These are phyloP conservation scores for Drosophila miranda DNA, from an alignment of 1,140 invertebrate genomes.

Conservation along the genomic window DNA sequence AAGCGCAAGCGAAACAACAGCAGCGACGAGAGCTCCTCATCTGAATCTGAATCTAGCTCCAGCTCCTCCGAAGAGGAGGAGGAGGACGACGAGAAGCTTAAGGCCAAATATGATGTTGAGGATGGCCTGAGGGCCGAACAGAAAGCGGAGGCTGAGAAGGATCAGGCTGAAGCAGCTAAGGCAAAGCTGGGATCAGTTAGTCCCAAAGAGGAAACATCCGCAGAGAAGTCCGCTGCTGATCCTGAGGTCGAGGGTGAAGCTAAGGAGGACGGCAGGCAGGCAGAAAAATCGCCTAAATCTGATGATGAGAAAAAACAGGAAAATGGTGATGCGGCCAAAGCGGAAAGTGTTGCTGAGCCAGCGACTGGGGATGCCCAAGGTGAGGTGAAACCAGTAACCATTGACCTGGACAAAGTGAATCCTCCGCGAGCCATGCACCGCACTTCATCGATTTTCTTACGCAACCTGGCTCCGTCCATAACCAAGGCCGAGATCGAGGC, in stretches of 20 bases:
- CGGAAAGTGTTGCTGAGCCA: conserved; percentile 48
- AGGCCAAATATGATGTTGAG: conserved; percentile 82
- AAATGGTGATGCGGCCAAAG: conserved; percentile 12
- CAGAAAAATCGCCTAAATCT: not conserved
- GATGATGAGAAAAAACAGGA: not conserved
- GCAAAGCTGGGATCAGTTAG: conserved; percentile 24
- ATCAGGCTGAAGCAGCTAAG: conserved; percentile 69
- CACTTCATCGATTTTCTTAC: conserved; percentile 97
- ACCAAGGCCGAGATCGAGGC: conserved; percentile 98
- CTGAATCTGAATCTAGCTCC: conserved; percentile 60
- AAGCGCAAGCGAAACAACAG: conserved; percentile 82
- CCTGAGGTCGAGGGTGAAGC: not conserved
- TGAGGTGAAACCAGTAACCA: conserved; percentile 63
- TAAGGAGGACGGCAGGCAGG: not conserved
- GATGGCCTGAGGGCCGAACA: conserved; percentile 58
- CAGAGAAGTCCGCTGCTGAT: not conserved
- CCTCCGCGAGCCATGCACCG: conserved; percentile 91
- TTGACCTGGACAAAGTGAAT: conserved; percentile 83
- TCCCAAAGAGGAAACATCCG: conserved; percentile 12
- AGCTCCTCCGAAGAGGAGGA: conserved; percentile 62
- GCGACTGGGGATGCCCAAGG: conserved; percentile 8
- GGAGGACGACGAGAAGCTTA: conserved; percentile 77
- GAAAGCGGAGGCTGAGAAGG: conserved; percentile 58
- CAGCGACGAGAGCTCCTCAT: conserved; percentile 81
- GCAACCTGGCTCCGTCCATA: conserved; percentile 97